Evolutionary conservation across 2,797 vertebrate genomes (phyloP).

Genomic region (Acrocephalus scirpaceus): DNA sequence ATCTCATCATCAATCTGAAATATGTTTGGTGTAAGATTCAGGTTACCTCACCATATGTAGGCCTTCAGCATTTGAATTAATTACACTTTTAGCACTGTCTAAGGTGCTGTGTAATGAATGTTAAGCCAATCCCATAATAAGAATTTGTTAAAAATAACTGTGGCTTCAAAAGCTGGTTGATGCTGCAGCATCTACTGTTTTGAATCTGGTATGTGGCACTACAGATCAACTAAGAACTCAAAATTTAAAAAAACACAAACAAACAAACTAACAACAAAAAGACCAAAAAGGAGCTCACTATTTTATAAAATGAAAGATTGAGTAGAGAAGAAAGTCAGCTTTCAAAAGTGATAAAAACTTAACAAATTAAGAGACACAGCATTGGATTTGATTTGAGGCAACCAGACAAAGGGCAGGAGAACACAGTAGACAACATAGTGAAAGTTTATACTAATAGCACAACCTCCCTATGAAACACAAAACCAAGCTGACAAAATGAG

Average conservation of each 20-base stretch:
- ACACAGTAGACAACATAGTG: accelerated
- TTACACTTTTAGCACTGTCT: background rate
- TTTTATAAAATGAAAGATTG: background rate
- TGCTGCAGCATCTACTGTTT: background rate
- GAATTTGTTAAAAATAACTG: background rate
- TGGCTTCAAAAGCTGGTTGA: background rate
- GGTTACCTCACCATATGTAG: background rate
- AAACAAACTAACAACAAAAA: background rate
- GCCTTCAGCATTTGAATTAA: background rate
- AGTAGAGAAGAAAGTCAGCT: background rate
- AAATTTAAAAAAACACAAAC: background rate
- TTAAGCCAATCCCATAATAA: background rate
- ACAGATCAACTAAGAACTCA: background rate
- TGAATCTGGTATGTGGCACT: background rate
- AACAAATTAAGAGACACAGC: background rate
- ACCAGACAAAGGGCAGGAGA: background rate
- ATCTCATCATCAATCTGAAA: background rate
- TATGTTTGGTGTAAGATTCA: accelerated
- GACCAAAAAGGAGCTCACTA: background rate
- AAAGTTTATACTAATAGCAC: background rate
- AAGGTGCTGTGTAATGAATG: background rate
- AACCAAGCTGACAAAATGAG: background rate
- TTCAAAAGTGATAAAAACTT: background rate
- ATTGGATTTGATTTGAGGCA: background rate
- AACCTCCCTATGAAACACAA: background rate